Evolutionary conservation across 2,113 vertebrate species (phyloP).

Genomic region (Hylia prasina): DNA sequence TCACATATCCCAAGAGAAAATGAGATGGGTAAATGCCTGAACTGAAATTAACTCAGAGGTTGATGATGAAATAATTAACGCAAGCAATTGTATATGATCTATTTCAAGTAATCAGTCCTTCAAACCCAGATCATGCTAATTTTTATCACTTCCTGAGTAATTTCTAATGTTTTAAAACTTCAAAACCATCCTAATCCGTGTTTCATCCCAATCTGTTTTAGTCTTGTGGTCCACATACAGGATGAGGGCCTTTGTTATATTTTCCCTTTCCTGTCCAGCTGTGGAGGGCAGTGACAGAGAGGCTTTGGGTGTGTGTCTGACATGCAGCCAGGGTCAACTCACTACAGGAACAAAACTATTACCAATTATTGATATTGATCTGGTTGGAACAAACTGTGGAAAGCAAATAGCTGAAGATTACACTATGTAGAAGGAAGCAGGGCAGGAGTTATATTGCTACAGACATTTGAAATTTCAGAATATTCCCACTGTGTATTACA

Average conservation of each 20-base stretch:
- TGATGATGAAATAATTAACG: not conserved
- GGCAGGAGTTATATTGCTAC: not conserved
- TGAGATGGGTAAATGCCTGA: not conserved
- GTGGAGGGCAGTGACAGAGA: not conserved
- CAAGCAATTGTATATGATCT: not conserved
- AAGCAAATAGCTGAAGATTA: not conserved
- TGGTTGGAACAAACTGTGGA: not conserved
- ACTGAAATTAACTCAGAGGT: not conserved
- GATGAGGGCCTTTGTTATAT: not conserved
- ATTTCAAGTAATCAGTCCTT: not conserved
- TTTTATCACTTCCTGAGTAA: not conserved
- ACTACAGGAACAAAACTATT: not conserved
- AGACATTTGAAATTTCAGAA: not conserved
- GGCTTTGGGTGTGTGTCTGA: not conserved
- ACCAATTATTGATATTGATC: not conserved
- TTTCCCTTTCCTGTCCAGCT: not conserved
- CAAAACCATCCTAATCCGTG: not conserved
- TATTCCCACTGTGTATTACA: not conserved
- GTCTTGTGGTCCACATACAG: not conserved
- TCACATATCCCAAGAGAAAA: not conserved
- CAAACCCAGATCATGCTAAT: not conserved
- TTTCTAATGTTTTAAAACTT: not conserved
- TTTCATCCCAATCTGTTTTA: not conserved
- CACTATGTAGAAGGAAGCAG: not conserved
- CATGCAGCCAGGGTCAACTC: not conserved